Conservation (phyloP, 2,797 vertebrate species). For the Melanotaenia maccullochi region DNA sequence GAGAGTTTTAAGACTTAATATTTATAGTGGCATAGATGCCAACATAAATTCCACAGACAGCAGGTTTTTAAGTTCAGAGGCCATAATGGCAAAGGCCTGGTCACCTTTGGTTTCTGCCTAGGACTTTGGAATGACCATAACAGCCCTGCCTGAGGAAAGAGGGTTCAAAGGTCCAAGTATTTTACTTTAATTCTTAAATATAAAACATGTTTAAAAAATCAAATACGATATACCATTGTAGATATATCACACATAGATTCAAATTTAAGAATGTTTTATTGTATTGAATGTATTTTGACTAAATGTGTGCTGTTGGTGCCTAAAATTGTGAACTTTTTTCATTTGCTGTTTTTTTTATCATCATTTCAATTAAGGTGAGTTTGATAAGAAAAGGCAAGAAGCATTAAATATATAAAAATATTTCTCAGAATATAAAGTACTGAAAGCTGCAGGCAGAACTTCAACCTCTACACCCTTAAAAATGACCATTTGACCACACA, state of each 20-base stretch:
- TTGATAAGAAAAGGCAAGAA: neutral
- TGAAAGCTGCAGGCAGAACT: conserved; percentile 35
- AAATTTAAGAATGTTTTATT: neutral
- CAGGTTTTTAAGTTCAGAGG: conserved; percentile 27
- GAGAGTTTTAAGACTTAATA: conserved; percentile 8
- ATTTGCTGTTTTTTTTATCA: too few relatives aligned
- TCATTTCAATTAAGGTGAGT: neutral
- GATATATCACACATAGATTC: neutral
- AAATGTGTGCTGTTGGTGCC: too few relatives aligned
- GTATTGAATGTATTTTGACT: neutral
- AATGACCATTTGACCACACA: conserved; percentile 55
- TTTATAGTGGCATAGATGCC: conserved; percentile 4
- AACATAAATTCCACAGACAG: conserved; percentile 47
- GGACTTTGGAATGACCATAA: conserved; percentile 45
- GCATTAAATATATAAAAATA: conserved; percentile 17
- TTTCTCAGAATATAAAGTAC: conserved; percentile 33
- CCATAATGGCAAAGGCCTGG: conserved; percentile 36
- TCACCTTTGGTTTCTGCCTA: conserved; percentile 55
- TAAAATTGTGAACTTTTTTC: too few relatives aligned
- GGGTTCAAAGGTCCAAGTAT: conserved; percentile 14
- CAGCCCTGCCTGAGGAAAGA: conserved; percentile 35
- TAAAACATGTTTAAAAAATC: neutral
- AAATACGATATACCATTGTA: neutral
- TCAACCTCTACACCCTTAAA: conserved; percentile 31
- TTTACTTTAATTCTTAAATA: conserved; percentile 7